Evolutionary conservation across 2,888 invertebrate species (phyloP).

Genomic region (Ophion ventricosus): DNA sequence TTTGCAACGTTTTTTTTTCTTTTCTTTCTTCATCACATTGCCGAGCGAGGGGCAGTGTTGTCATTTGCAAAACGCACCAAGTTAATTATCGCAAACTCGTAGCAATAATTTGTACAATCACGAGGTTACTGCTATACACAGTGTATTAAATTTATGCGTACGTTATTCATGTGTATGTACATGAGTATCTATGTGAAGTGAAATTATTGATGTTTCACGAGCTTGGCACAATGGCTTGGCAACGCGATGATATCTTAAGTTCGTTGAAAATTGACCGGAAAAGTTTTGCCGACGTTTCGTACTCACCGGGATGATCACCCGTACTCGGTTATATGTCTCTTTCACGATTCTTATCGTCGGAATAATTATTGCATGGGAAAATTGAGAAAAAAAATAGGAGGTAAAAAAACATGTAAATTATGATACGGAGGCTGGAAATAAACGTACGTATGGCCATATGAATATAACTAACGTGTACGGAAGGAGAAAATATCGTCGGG

Average conservation of each 20-base stretch:
- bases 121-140: too few species aligned
- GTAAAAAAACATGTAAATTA: not conserved
- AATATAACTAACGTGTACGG: not conserved
- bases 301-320: not conserved
- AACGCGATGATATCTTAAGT: constrained; percentile 45
- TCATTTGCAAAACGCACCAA: constrained; percentile 2
- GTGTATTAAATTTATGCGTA: too few species aligned
- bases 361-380: not conserved
- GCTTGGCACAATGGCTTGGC: constrained; percentile 19
- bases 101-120: not conserved
- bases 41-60: not conserved
- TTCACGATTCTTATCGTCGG: not conserved
- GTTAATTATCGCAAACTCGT: constrained; percentile 12
- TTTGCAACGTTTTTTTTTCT: not conserved
- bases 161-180: not conserved
- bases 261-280: constrained; percentile 27
- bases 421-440: not conserved
- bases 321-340: not conserved
- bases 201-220: constrained; percentile 60
- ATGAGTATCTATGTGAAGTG: constrained; percentile 34
- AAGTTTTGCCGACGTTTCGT: not conserved
- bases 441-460: not conserved
- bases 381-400: not conserved
- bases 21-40: constrained; percentile 31
- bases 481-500: too few species aligned